These are phyloP conservation scores for Eurosta solidaginis DNA, from an alignment of 1,140 invertebrate species.

Conservation along the genomic window DNA sequence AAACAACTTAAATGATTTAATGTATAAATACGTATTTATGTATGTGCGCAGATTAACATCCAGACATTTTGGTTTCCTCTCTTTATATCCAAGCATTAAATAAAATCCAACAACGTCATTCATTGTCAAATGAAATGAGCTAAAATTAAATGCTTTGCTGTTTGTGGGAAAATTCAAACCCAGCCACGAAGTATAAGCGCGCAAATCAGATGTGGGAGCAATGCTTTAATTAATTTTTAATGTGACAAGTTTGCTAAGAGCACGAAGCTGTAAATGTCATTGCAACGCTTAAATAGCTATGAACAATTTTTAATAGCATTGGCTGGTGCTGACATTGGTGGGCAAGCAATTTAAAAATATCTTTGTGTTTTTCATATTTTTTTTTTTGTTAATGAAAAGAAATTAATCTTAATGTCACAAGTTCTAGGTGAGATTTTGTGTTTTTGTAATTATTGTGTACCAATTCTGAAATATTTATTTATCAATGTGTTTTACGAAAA, in stretches of 20 bases:
- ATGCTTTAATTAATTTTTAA: slow-evolving; percentile 6
- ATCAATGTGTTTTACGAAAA: no score
- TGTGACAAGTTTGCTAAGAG: neutral
- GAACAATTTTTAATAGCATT: neutral
- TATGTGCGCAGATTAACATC: no score
- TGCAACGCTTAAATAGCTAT: neutral
- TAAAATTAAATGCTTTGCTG: neutral
- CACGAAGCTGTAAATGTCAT: neutral
- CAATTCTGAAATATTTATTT: no score
- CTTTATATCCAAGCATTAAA: neutral
- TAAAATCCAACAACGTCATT: neutral
- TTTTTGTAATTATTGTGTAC: no score
- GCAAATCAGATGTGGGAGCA: neutral
- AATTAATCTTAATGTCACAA: no score
- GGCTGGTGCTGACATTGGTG: neutral
- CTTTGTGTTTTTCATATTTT: no score
- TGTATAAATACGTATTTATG: no score
- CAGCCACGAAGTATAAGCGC: no score
- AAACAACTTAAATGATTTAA: no score
- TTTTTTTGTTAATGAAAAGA: no score
- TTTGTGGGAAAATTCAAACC: neutral
- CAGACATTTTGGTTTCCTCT: neutral
- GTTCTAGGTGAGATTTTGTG: no score
- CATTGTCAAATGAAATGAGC: neutral
- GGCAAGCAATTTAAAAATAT: no score